Percentiles rank a stretch among this genome's conserved stretches.
Evolutionary conservation across 2,888 invertebrate species (phyloP).

Genomic region (Melipona beecheii): DNA sequence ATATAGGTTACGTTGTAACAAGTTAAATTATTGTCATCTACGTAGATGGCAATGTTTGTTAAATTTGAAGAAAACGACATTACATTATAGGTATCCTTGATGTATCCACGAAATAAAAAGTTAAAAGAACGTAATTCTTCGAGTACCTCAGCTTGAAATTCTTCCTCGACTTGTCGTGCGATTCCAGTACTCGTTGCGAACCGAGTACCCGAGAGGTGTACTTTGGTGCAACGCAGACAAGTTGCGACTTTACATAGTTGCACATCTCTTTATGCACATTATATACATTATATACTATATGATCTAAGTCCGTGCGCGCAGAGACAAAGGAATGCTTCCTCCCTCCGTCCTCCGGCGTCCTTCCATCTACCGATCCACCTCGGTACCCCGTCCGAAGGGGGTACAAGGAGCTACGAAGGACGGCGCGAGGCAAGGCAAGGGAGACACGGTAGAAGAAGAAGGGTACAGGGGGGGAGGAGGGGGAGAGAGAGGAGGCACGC

Average conservation of each 20-base stretch:
- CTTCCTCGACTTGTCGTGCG: not conserved
- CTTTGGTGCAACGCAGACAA: constrained; percentile 27
- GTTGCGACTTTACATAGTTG: constrained; percentile 43
- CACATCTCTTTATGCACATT: constrained; percentile 59
- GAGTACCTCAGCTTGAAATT: not conserved
- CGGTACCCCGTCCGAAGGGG: constrained; percentile 72
- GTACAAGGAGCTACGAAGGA: constrained; percentile 73
- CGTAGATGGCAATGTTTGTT: no score
- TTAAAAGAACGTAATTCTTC: no score
- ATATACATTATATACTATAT: constrained; percentile 68
- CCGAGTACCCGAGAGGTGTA: not conserved
- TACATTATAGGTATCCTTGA: no score
- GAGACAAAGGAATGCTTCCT: constrained; percentile 83
- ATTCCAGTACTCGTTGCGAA: not conserved
- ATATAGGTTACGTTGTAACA: no score
- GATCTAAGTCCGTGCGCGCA: constrained; percentile 78
- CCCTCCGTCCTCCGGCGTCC: constrained; percentile 75
- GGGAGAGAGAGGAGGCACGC: constrained; percentile 69
- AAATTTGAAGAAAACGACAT: no score
- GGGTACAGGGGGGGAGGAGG: constrained; percentile 1
- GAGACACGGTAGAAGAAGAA: constrained; percentile 57
- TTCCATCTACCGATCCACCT: constrained; percentile 68
- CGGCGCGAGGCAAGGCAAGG: constrained; percentile 62
- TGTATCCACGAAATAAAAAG: not conserved
- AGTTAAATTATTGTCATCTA: no score